Base-by-base conservation (phyloP, 1,140 invertebrate genomes). In the Andrena cerasifolii region DNA sequence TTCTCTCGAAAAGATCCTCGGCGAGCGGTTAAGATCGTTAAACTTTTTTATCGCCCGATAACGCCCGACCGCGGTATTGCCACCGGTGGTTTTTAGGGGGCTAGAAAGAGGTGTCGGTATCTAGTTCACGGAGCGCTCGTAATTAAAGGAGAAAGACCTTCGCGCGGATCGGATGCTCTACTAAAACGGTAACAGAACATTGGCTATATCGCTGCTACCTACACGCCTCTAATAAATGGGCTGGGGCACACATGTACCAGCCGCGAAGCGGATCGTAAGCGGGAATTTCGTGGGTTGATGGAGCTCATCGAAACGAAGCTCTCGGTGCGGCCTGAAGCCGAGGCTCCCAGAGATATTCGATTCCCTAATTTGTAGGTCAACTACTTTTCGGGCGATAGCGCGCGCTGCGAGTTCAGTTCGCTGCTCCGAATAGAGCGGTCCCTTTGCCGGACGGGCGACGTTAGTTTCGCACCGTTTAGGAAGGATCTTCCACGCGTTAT, bases 1-100 rank as follows among this genome's bases (percentile, higher is more conserved):
- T 80, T 75, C 71, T 80, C 58, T 33, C 31, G 58, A 66, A 59
- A 70, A 82, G 72, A 82, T 79, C 56, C 75, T 67, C 62, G 43
- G 49, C 67, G 36, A 56, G 68, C n/a, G 21, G n/a, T 76, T 77
- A 61, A 36, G 62, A 76, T 53, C 51, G 31, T 62, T 28, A 67
- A 58, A 68, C n/a, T n/a, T 71, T 36, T 74, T 58, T 43, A 16
- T 14, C 31, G n/a, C 28, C 12, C n/a, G 16, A 36, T 51, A 75
- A 54, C 58, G 31, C 10, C 58, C 43, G 7, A 3, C 31, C 18
- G 18, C 5, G 5, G 0, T 5, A 45, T 1, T 0, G 10, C 6
- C 33, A 66, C 12, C 14, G 3, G 3, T 31, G n/a, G 18, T 33
- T 53, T 18, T 6, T 53, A 62, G 1, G 0, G 7, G 36, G 28